phyloP scores from a whole-genome alignment of 1,140 invertebrate species.

The Philopotamus ludificatus region DNA sequence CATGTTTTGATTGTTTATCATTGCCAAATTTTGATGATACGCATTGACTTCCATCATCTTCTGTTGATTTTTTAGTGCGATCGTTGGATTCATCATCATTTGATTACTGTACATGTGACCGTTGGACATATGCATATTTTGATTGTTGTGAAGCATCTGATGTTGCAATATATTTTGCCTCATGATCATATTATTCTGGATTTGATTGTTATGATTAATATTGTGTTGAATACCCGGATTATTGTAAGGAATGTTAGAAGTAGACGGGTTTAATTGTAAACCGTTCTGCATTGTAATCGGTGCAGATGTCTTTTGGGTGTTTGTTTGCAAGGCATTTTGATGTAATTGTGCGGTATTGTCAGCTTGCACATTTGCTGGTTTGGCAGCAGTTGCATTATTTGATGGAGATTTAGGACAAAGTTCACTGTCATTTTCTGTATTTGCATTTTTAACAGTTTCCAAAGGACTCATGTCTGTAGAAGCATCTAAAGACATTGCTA shows the following conservation, averaged over 20 bases:
- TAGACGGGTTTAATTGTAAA: background rate
- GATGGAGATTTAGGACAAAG: slow-evolving; percentile 8
- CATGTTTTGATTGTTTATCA: slow-evolving; percentile 47
- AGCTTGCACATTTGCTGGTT: slow-evolving; percentile 9
- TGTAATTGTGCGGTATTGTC: slow-evolving; percentile 14
- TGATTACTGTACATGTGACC: slow-evolving; percentile 18
- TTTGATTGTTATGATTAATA: slow-evolving; percentile 13
- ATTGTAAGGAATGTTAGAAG: background rate
- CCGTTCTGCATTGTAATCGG: background rate
- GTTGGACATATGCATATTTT: slow-evolving; percentile 23
- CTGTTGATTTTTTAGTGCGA: slow-evolving; percentile 3
- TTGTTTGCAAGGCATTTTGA: background rate
- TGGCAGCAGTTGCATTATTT: too few relatives aligned
- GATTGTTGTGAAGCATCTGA: slow-evolving; percentile 3
- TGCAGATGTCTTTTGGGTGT: slow-evolving; percentile 1
- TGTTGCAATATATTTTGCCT: slow-evolving; percentile 32
- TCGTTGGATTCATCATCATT: slow-evolving; percentile 32
- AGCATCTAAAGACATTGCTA: slow-evolving; percentile 36
- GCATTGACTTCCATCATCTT: too few relatives aligned
- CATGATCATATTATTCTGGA: slow-evolving; percentile 10
- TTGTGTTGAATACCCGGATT: slow-evolving; percentile 1
- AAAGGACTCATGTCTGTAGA: slow-evolving; percentile 34
- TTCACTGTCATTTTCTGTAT: too few relatives aligned
- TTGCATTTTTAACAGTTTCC: slow-evolving; percentile 14
- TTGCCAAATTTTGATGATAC: slow-evolving; percentile 43